Evolutionary conservation across 2,888 invertebrate genomes (phyloP), one percentile per base, ranked within the genome.

Genomic region (Mythimna loreyi): DNA sequence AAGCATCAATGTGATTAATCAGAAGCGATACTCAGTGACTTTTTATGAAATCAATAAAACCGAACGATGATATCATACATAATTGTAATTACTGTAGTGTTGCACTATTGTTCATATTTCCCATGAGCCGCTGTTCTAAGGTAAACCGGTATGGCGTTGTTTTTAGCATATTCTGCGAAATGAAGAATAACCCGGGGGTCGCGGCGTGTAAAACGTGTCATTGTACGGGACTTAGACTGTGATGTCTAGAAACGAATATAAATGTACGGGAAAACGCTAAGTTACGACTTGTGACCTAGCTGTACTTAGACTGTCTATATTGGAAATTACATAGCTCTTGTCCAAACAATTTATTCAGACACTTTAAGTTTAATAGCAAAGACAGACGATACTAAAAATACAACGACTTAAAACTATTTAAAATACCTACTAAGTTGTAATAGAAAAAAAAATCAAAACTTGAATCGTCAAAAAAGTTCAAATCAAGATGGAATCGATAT

Each of bases 201-300:
- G 79, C 52, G 86, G 82, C 78, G 74, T 87, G 89, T 90, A 87
- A 91, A 89, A 89, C 81, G 84, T 91, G 91, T 85, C 90, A 85
- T 56, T 70, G 69, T 88, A 91, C 90, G 91, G 92, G 87, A 91
- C 82, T 75, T 78, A 28, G 40, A 64, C 57, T 65, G 69, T 57
- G 67, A 53, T 69, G 67, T 65, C 56, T 77, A 72, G 72, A 70
- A 70, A 80, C n/a, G 67, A 71, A 64, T 59, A 69, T 62, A 65
- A 70, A 66, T 68, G 62, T 73, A 72, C 62, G 62, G 65, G 65
- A 64, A 75, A 80, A 64, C 16, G 33, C 40, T 3, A 52, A 67
- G 50, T 61, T 70, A 81, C 60, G 72, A 78, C 67, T 70, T 75
- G 40, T 40, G 52, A 64, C 69, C 64, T 60, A 78, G 62, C 65